Evolutionary conservation across 35 echinoderm and acorn worm species (phyloP).

Genomic region (Nesometra sesokonis): DNA sequence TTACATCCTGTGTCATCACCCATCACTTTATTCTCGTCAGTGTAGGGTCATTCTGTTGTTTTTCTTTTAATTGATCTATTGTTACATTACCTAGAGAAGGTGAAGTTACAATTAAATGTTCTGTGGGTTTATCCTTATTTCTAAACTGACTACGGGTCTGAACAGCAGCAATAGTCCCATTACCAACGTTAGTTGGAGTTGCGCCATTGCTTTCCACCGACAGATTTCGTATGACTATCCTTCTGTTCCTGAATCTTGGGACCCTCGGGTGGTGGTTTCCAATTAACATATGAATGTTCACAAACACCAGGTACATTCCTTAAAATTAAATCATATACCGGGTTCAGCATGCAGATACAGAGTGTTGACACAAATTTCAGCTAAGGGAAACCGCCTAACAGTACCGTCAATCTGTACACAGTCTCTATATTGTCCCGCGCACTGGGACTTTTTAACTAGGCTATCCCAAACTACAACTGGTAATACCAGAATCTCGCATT

Average conservation of each 20-base stretch:
- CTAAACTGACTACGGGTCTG: background rate
- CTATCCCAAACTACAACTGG: too few species aligned
- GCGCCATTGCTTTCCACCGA: background rate
- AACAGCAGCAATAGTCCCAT: background rate
- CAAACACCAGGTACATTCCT: background rate
- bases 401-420: too few species aligned
- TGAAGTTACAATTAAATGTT: background rate
- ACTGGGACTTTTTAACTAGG: too few species aligned
- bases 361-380: background rate
- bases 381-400: background rate
- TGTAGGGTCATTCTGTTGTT: background rate
- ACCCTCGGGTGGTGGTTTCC: background rate
- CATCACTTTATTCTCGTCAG: background rate
- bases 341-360: conserved; percentile 9
- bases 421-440: too few species aligned
- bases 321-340: conserved; percentile 25
- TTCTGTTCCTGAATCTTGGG: too few species aligned
- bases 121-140: background rate
- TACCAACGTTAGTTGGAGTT: background rate
- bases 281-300: conserved; percentile 1
- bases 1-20: background rate
- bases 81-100: background rate
- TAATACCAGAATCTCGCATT: too few species aligned
- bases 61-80: background rate
- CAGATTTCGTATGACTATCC: background rate